Base-by-base conservation (phyloP, 2,113 vertebrate genomes). In the Tetrax tetrax region DNA sequence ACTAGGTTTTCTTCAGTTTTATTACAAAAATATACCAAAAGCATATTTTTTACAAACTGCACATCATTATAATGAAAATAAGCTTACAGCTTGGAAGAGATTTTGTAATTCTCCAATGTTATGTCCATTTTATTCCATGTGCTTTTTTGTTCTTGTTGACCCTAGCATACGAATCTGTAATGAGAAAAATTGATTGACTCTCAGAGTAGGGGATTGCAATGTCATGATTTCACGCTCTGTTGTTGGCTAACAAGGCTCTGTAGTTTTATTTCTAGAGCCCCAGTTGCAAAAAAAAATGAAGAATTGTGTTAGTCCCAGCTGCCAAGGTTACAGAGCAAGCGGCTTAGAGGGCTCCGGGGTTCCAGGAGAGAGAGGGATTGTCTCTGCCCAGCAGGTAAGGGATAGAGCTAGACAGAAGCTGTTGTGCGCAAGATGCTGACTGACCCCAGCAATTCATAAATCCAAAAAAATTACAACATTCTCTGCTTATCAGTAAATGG, bases 351-450 rank as follows among this genome's bases (percentile, higher is more conserved):
- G 91, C 97, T 97, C 91, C 17, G 1, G 93, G 91, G 90, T 95
- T 98, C 97, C 96, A 96, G 96, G 96, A 63, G 35, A 86, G 97
- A 96, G 87, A 74, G 88, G 96, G 93, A 98, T 98, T 98, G 98
- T 98, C 96, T 97, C 91, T 95, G 97, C 98, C 92, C 98, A 98
- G 98, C 98, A 98, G 98, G 98, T 92, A 97, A 97, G 95, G 95
- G 95, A 96, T 96, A 96, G 95, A 98, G 95, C 95, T 91, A 96
- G 96, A 95, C 97, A 95, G 93, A 83, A 69, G 53, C 97, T 93
- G 89, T 97, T 95, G 89, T 97, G 83, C 43, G 59, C 95, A 98
- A 94, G 97, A 97, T 96, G 97, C 95, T 96, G 91, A 95, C 95
- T 96, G 96, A 95, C 92, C 97, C 93, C 83, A 93, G 90, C 89